phyloP scores from a whole-genome alignment of 2,797 vertebrate species.

The Lophius americanus region DNA sequence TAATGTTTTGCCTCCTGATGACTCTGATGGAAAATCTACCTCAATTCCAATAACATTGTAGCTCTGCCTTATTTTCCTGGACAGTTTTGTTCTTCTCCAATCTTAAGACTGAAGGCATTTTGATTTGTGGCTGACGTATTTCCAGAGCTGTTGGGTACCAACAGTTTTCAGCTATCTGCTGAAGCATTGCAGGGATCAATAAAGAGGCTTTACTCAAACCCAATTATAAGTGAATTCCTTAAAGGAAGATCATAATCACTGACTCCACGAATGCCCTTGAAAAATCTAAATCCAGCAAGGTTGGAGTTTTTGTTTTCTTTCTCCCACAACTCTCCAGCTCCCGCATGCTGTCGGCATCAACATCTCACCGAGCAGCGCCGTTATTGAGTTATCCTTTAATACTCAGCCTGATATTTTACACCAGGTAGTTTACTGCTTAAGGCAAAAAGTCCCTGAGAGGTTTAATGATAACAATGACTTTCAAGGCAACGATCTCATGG shows the following conservation, averaged over 20 bases:
- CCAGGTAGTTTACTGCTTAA: conserved; percentile 7
- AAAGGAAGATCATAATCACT: conserved; percentile 37
- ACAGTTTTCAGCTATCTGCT: conserved; percentile 23
- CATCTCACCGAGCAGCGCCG: conserved; percentile 1
- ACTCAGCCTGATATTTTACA: conserved; percentile 1
- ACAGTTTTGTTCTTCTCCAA: not conserved
- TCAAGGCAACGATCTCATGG: conserved; percentile 17
- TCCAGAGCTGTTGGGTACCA: conserved; percentile 19
- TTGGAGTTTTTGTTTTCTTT: not conserved
- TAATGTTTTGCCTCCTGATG: no score
- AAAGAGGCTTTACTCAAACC: conserved; percentile 32
- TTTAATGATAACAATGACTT: conserved; percentile 15
- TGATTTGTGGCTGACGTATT: conserved; percentile 9
- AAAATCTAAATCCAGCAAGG: conserved; percentile 31
- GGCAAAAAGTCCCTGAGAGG: not conserved
- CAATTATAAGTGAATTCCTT: conserved; percentile 43
- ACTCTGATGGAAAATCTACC: no score
- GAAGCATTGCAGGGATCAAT: conserved; percentile 35
- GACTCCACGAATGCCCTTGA: conserved; percentile 29
- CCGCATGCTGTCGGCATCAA: no score
- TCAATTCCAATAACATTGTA: no score
- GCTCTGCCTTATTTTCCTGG: no score
- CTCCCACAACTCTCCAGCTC: no score
- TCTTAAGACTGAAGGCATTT: not conserved
- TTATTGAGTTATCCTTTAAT: conserved; percentile 9